Conservation (phyloP, 2,888 invertebrate species). For the Aleiodes leptofemur region DNA sequence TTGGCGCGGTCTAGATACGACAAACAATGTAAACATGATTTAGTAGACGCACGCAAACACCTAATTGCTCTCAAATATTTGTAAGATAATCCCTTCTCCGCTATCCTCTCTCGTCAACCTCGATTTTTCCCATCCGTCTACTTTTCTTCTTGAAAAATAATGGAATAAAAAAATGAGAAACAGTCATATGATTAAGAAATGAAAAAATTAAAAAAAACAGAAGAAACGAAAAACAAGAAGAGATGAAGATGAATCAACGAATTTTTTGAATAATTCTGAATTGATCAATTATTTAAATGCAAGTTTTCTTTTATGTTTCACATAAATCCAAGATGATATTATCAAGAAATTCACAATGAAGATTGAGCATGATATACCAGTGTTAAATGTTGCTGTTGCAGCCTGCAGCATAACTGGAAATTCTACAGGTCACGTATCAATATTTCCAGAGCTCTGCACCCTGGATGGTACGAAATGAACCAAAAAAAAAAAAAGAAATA, state of each 20-base stretch:
- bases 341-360: conserved; percentile 1
- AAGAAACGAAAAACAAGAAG: too few relatives aligned
- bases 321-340: neutral
- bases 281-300: neutral
- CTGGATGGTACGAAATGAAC: conserved; percentile 68
- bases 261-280: too few relatives aligned
- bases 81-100: conserved; percentile 66
- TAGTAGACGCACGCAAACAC: conserved; percentile 70
- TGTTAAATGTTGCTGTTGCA: conserved; percentile 62
- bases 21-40: conserved; percentile 68
- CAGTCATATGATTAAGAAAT: too few relatives aligned
- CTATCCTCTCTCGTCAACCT: conserved; percentile 49
- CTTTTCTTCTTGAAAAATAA: neutral
- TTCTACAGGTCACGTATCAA: conserved; percentile 59
- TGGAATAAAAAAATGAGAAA: neutral
- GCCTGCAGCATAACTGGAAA: conserved; percentile 67
- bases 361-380: conserved; percentile 8
- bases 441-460: conserved; percentile 69
- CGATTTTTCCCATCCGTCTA: conserved; percentile 41
- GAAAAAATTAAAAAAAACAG: too few relatives aligned
- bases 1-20: conserved; percentile 66
- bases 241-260: neutral
- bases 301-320: conserved; percentile 4
- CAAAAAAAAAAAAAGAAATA: neutral
- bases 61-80: conserved; percentile 74